Conservation (phyloP, 2,888 invertebrate species). For the Didymodactylos carnosus region DNA sequence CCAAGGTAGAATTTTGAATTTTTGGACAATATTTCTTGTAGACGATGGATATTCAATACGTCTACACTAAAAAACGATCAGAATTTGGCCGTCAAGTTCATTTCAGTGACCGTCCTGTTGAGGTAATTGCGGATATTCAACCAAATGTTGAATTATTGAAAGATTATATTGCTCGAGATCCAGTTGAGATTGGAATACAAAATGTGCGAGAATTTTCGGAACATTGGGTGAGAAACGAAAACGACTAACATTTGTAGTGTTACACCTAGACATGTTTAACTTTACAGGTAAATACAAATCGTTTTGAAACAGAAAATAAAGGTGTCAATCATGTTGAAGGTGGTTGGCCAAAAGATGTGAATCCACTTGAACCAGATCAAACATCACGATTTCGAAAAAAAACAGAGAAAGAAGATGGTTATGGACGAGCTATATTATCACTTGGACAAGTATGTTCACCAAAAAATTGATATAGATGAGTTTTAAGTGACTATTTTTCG, state of each 20-base stretch:
- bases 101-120: slow-evolving; percentile 34
- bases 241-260: no score
- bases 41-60: slow-evolving; percentile 37
- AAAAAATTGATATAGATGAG: no score
- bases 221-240: slow-evolving; percentile 30
- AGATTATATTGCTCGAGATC: slow-evolving; percentile 32
- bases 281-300: slow-evolving; percentile 46
- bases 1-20: no score
- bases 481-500: neutral
- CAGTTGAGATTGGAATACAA: slow-evolving; percentile 32
- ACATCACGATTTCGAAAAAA: slow-evolving; percentile 64
- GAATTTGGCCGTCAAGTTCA: slow-evolving; percentile 36
- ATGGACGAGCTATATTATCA: slow-evolving; percentile 55
- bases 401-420: slow-evolving; percentile 75
- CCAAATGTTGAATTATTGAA: slow-evolving; percentile 27
- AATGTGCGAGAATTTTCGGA: slow-evolving; percentile 35
- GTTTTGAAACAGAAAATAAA: slow-evolving; percentile 51
- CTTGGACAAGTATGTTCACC: slow-evolving; percentile 41
- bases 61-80: slow-evolving; percentile 34
- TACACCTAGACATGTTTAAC: no score
- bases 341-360: slow-evolving; percentile 87
- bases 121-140: slow-evolving; percentile 35
- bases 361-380: slow-evolving; percentile 63
- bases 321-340: slow-evolving; percentile 73
- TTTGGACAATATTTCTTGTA: no score